Evolutionary conservation across 2,797 vertebrate species (phyloP).

Genomic region (Ctenopoma multispine): DNA sequence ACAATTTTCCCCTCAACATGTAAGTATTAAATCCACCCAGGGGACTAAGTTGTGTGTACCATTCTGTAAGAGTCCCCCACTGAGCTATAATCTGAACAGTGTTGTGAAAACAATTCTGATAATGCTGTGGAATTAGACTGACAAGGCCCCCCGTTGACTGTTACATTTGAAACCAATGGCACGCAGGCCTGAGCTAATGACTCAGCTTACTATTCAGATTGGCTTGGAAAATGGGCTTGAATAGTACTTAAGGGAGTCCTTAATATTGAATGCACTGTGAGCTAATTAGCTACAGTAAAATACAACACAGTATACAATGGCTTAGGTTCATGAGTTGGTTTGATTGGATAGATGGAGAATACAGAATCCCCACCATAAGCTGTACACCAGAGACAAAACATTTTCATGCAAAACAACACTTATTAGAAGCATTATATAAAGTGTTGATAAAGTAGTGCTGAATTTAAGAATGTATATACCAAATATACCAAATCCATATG

Average conservation of each 20-base stretch:
- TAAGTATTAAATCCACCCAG: slow-evolving; percentile 64
- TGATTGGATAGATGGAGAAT: slow-evolving; percentile 22
- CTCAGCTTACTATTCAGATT: slow-evolving; percentile 76
- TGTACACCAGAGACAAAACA: slow-evolving; percentile 21
- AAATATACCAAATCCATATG: background rate
- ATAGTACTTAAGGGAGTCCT: slow-evolving; percentile 82
- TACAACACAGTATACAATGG: slow-evolving; percentile 57
- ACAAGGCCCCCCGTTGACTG: slow-evolving; percentile 78
- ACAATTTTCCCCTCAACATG: slow-evolving; percentile 31
- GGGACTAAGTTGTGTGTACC: slow-evolving; percentile 70
- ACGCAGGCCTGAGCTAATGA: slow-evolving; percentile 79
- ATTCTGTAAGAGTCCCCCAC: slow-evolving; percentile 77
- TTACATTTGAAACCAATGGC: slow-evolving; percentile 81
- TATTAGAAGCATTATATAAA: background rate
- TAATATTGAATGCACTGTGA: slow-evolving; percentile 77
- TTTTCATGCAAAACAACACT: slow-evolving; percentile 27
- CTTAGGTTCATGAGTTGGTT: slow-evolving; percentile 23
- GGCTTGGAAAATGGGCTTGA: slow-evolving; percentile 80
- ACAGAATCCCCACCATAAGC: slow-evolving; percentile 17
- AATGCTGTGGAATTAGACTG: slow-evolving; percentile 83
- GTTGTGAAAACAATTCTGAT: slow-evolving; percentile 87
- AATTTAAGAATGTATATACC: background rate
- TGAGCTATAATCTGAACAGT: slow-evolving; percentile 87
- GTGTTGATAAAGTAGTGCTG: background rate
- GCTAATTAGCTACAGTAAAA: slow-evolving; percentile 82